Percentiles rank a stretch among this genome's conserved stretches.
These are phyloP conservation scores for Mastacembelus armatus DNA, from an alignment of 2,797 vertebrate species.

Conservation along the genomic window DNA sequence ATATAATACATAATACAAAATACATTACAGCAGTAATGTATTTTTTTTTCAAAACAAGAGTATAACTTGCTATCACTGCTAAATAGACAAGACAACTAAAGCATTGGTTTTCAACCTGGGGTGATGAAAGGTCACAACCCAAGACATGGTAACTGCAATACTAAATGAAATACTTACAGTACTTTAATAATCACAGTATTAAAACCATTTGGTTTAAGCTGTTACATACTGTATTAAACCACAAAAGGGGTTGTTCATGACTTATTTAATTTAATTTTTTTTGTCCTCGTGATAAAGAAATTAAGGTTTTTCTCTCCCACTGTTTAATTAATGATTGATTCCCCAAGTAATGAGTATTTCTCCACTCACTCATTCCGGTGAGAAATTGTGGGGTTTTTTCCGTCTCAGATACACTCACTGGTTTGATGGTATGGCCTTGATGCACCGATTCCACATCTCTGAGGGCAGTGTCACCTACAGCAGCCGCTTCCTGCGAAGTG, in stretches of 20 bases:
- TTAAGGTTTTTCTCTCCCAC: neutral
- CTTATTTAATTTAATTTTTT: neutral
- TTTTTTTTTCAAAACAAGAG: neutral
- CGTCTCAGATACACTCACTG: slow-evolving; percentile 89
- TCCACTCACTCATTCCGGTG: no score
- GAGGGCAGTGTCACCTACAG: slow-evolving; percentile 88
- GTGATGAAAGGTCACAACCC: no score
- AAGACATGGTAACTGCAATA: no score
- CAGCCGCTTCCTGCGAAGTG: slow-evolving; percentile 90
- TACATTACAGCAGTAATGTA: neutral
- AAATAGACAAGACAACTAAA: neutral
- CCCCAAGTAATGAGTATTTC: no score
- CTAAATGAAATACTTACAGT: no score
- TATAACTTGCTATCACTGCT: neutral
- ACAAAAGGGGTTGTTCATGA: neutral
- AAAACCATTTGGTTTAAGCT: neutral
- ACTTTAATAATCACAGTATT: no score
- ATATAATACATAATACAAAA: no score
- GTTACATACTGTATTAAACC: neutral
- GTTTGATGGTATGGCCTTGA: slow-evolving; percentile 95
- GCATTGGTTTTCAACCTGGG: neutral
- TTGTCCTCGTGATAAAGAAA: neutral
- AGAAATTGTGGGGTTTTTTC: neutral
- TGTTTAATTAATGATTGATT: slow-evolving; percentile 7
- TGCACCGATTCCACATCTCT: slow-evolving; percentile 91